phyloP scores from a whole-genome alignment of 2,888 invertebrate species.

The Leucophenga montana region DNA sequence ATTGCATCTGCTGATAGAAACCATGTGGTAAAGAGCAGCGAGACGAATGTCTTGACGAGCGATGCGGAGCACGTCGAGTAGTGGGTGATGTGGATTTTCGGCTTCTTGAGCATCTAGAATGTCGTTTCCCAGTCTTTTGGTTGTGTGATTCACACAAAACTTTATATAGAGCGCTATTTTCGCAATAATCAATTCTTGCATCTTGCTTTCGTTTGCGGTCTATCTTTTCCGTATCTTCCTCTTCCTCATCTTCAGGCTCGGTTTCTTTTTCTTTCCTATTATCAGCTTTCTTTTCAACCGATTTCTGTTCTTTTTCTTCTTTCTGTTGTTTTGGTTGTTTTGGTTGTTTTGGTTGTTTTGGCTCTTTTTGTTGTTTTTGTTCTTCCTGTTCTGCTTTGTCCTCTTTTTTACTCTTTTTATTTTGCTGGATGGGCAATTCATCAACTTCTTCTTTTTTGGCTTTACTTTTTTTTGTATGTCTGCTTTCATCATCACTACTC shows the following conservation, averaged over 20 bases:
- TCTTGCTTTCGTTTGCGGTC: not conserved
- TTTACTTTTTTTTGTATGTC: too few relatives aligned
- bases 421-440: too few relatives aligned
- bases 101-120: not conserved
- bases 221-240: not conserved
- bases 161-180: constrained; percentile 25
- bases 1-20: constrained; percentile 1
- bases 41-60: too few relatives aligned
- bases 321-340: not conserved
- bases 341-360: not conserved
- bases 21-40: not conserved
- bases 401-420: too few relatives aligned
- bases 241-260: not conserved
- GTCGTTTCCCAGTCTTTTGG: not conserved
- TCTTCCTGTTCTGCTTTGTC: too few relatives aligned
- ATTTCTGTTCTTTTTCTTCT: too few relatives aligned
- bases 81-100: not conserved
- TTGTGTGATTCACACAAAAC: not conserved
- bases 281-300: too few relatives aligned
- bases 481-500: too few relatives aligned
- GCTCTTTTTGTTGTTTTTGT: not conserved
- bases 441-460: too few relatives aligned
- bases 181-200: constrained; percentile 15
- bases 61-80: too few relatives aligned
- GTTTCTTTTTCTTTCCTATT: not conserved